These are phyloP conservation scores for Yponomeuta plumbellus DNA, from an alignment of 2,888 invertebrate genomes.

Conservation along the genomic window DNA sequence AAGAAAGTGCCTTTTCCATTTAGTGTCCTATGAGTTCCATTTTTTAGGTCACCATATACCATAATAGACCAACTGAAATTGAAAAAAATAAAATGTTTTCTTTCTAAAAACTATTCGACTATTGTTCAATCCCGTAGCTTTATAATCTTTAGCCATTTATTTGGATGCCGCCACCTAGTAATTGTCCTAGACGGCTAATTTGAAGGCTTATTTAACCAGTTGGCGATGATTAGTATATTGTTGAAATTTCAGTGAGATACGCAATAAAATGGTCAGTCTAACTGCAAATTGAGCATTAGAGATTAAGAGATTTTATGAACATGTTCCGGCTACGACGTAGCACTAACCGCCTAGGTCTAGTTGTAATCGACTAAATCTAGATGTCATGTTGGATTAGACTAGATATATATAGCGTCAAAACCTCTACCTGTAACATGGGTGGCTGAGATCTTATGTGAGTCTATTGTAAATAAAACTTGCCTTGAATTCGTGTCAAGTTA, in stretches of 20 bases:
- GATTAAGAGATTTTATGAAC: background rate
- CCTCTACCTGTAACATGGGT: background rate
- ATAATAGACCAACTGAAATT: too few relatives aligned
- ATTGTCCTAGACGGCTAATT: too few relatives aligned
- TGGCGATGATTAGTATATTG: background rate
- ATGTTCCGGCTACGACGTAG: background rate
- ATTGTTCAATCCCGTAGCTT: too few relatives aligned
- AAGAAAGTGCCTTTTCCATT: too few relatives aligned
- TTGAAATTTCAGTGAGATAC: constrained; percentile 54
- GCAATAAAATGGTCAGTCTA: constrained; percentile 59
- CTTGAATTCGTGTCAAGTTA: background rate
- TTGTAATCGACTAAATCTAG: background rate
- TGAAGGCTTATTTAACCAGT: too few relatives aligned
- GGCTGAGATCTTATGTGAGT: background rate
- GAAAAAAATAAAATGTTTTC: too few relatives aligned
- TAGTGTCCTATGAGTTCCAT: too few relatives aligned
- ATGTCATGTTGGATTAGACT: background rate
- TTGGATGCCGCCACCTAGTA: too few relatives aligned
- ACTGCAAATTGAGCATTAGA: constrained; percentile 31
- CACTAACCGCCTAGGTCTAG: background rate
- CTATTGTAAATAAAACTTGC: background rate
- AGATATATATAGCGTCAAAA: background rate
- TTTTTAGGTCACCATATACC: too few relatives aligned
- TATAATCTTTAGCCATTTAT: too few relatives aligned
- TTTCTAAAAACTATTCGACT: too few relatives aligned